Evolutionary conservation across 1,140 invertebrate species (phyloP), one percentile per base, ranked within the genome.

Genomic region (Charaxes varanes): DNA sequence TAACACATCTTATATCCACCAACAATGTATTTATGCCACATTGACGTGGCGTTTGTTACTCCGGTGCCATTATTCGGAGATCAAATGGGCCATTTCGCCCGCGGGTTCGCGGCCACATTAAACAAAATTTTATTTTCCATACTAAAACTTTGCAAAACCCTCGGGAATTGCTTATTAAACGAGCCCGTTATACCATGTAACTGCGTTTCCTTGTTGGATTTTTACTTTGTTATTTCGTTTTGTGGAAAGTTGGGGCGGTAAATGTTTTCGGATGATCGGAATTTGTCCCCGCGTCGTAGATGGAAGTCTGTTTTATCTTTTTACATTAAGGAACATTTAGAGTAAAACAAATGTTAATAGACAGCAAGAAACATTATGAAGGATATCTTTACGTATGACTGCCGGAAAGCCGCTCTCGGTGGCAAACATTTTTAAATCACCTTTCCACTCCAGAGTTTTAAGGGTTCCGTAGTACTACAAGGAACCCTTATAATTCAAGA

Each of bases 91-190:
- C 50, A 62, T 67, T 62, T 34, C 40, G 48, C 56, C 33, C 40
- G 46, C 32, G 44, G 42, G 48, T 48, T 46, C 35, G 57, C 46
- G 57, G 63, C 51, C 53, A 44, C 57, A 59, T 67, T 69, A 67
- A 72, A 57, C 55, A 69, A 67, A 69, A 72, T 72, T 69, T 66
- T 72, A 72, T 72, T 69, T 62, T 62, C 59, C 19, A 50, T 63
- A 65, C 55, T 68, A 63, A 71, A 46, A 46, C 36, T 46, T 46
- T 40, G 44, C 16, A 33, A 35, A 46, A 38, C 44, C 44, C 35
- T 19, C 42, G 33, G 19, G 42, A 45, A 45, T 45, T 38, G 22
- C 35, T 45, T 45, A 45, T 38, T 45, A 45, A 45, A 45, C 28
- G 34, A 16, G 7, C 30, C 16, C 16, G 13, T 14, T 38, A 45